phyloP scores from a whole-genome alignment of 2,888 invertebrate genomes.

The Leucania comma region DNA sequence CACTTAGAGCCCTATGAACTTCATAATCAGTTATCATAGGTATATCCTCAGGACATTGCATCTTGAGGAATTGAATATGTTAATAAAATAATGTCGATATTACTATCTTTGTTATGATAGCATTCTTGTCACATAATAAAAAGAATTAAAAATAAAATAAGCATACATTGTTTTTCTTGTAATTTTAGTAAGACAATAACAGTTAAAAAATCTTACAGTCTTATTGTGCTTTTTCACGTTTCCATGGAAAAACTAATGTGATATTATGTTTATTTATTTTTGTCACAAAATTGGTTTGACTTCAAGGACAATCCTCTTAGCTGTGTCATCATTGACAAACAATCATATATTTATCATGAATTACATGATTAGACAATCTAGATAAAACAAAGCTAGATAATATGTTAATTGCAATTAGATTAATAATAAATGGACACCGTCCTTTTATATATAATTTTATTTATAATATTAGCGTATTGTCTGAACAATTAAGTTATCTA shows the following conservation, averaged over 20 bases:
- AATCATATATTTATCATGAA: conserved; percentile 19
- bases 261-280: too few relatives aligned
- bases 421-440: not conserved
- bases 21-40: too few relatives aligned
- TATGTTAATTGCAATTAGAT: conserved; percentile 29
- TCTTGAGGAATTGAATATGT: not conserved
- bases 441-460: conserved; percentile 3
- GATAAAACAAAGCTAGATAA: conserved; percentile 13
- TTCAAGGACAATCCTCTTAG: conserved; percentile 8
- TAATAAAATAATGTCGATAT: not conserved
- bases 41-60: too few relatives aligned
- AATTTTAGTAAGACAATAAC: too few relatives aligned
- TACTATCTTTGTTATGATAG: not conserved
- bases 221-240: not conserved
- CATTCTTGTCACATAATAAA: not conserved
- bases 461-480: conserved; percentile 5
- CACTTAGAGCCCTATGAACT: too few relatives aligned
- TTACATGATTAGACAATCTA: conserved; percentile 27
- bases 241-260: not conserved
- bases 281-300: not conserved
- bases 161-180: not conserved
- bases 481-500: conserved; percentile 13
- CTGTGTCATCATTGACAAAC: not conserved
- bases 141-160: not conserved
- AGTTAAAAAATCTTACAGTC: not conserved